Conservation (phyloP, 2,797 vertebrate genomes). For the Pseudomugil tenellus region DNA sequence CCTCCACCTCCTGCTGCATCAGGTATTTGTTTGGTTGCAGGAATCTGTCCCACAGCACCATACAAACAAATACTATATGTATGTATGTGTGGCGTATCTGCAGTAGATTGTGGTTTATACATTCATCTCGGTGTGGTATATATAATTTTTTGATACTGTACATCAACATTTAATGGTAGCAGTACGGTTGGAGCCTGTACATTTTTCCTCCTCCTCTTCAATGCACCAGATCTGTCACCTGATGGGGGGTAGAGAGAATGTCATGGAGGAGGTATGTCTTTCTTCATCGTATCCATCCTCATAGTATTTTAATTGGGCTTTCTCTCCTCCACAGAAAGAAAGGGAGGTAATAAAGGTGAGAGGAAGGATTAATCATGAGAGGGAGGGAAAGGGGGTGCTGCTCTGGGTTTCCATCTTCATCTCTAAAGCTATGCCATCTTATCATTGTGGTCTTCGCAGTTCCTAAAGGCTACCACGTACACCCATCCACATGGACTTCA, state of each 20-base stretch:
- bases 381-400: conserved; percentile 33
- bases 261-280: conserved; percentile 79
- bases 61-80: conserved; percentile 35
- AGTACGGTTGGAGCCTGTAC: conserved; percentile 53
- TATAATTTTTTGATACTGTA: conserved; percentile 59
- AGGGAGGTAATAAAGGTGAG: conserved; percentile 67
- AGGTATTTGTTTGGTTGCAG: conserved; percentile 57
- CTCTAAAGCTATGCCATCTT: conserved; percentile 67
- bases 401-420: conserved; percentile 72
- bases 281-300: conserved; percentile 81
- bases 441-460: conserved; percentile 52
- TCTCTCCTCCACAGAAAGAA: conserved; percentile 46
- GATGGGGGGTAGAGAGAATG: conserved; percentile 72
- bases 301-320: conserved; percentile 85
- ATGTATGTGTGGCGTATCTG: conserved; percentile 36
- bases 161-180: conserved; percentile 77
- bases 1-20: conserved; percentile 56
- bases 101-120: conserved; percentile 48
- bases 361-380: conserved; percentile 69
- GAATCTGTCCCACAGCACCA: conserved; percentile 40
- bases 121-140: conserved; percentile 26
- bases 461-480: conserved; percentile 23
- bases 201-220: conserved; percentile 67
- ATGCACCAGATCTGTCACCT: conserved; percentile 79
- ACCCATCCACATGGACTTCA: conserved; percentile 4